phyloP scores from a whole-genome alignment of 2,113 vertebrate genomes.

The Lucifuga dentata region DNA sequence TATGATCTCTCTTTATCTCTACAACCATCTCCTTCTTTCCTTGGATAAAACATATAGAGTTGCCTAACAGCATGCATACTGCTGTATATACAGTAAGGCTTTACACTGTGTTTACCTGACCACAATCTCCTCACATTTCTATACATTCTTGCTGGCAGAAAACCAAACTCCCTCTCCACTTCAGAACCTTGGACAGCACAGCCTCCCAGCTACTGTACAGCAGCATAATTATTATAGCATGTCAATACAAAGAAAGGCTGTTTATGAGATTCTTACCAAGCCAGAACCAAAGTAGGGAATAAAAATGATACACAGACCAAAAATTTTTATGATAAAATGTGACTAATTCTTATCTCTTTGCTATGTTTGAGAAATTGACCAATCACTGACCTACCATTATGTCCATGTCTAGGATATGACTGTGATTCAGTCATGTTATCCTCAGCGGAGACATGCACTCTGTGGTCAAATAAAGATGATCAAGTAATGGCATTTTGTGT shows the following conservation, averaged over 20 bases:
- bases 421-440: too few relatives aligned
- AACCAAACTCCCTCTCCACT: not conserved
- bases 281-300: too few relatives aligned
- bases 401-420: too few relatives aligned
- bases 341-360: too few relatives aligned
- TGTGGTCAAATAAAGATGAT: too few relatives aligned
- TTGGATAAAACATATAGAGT: not conserved
- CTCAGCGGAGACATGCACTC: too few relatives aligned
- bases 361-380: too few relatives aligned
- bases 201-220: slow-evolving; percentile 3
- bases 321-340: not conserved
- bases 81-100: too few relatives aligned
- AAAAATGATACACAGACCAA: not conserved
- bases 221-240: not conserved
- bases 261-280: too few relatives aligned
- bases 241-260: too few relatives aligned
- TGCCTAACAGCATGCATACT: not conserved
- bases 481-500: too few relatives aligned
- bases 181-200: slow-evolving; percentile 61
- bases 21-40: not conserved
- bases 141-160: slow-evolving; percentile 17
- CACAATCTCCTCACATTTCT: not conserved
- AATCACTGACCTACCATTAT: too few relatives aligned
- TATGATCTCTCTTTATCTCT: not conserved
- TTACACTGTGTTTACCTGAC: not conserved